These are phyloP conservation scores for Rhyacophila evoluta DNA, from an alignment of 2,888 invertebrate species.

Conservation along the genomic window DNA sequence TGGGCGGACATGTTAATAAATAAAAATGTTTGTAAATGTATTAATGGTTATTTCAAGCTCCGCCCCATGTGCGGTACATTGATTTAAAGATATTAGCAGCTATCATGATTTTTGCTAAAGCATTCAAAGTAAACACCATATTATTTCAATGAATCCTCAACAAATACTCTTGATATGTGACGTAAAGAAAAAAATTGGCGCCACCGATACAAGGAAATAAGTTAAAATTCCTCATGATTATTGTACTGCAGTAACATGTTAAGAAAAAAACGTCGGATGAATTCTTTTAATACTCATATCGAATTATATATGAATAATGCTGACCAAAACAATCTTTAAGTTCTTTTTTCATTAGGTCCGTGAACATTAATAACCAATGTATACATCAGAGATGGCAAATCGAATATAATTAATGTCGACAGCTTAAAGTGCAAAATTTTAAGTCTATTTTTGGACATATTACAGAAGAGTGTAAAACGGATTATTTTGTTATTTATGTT, in stretches of 20 bases:
- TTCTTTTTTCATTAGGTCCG: neutral
- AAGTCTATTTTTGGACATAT: too few species aligned
- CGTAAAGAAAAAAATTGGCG: neutral
- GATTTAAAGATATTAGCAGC: neutral
- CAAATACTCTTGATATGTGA: neutral
- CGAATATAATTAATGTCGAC: too few species aligned
- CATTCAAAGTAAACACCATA: neutral
- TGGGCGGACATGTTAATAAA: too few species aligned
- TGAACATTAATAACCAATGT: neutral
- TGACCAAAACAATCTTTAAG: neutral
- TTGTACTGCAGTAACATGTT: neutral
- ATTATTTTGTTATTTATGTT: too few species aligned
- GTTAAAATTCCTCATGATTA: neutral
- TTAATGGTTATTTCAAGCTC: neutral
- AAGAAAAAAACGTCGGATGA: neutral
- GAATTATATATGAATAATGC: neutral
- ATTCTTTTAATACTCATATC: constrained; percentile 1
- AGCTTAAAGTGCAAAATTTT: too few species aligned
- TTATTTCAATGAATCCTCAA: constrained; percentile 7
- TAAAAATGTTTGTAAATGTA: too few species aligned
- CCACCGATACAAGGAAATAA: constrained; percentile 1
- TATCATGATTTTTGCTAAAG: neutral
- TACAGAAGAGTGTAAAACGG: too few species aligned
- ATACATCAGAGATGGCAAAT: too few species aligned
- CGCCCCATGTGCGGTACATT: neutral